Evolutionary conservation across 2,797 vertebrate genomes (phyloP).

Genomic region (Artibeus lituratus): DNA sequence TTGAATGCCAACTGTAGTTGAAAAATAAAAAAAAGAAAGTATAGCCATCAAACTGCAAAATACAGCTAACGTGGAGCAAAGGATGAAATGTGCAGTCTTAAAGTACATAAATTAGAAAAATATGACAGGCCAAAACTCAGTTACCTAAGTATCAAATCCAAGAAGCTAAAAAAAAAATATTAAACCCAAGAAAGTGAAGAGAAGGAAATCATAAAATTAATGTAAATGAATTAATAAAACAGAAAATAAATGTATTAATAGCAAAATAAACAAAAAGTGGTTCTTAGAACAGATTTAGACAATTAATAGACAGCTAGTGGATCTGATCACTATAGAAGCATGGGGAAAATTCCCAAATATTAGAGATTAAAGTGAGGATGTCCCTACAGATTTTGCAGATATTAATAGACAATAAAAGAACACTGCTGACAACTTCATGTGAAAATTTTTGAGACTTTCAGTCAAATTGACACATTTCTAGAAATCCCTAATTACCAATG

Average conservation of each 20-base stretch:
- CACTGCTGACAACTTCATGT: background rate
- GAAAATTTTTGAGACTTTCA: background rate
- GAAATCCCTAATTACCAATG: background rate
- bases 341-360: background rate
- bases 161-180: background rate
- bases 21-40: background rate
- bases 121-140: background rate
- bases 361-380: background rate
- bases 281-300: background rate
- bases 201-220: background rate
- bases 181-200: background rate
- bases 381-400: background rate
- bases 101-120: background rate
- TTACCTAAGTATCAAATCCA: background rate
- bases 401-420: background rate
- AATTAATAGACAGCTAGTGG: background rate
- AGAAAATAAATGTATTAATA: background rate
- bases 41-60: background rate
- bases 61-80: background rate
- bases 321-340: background rate
- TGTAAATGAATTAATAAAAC: background rate
- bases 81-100: background rate
- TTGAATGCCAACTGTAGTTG: background rate
- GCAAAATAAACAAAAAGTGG: background rate
- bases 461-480: background rate